Base-by-base conservation (phyloP, 2,113 vertebrate genomes). In the Ochotona princeps region DNA sequence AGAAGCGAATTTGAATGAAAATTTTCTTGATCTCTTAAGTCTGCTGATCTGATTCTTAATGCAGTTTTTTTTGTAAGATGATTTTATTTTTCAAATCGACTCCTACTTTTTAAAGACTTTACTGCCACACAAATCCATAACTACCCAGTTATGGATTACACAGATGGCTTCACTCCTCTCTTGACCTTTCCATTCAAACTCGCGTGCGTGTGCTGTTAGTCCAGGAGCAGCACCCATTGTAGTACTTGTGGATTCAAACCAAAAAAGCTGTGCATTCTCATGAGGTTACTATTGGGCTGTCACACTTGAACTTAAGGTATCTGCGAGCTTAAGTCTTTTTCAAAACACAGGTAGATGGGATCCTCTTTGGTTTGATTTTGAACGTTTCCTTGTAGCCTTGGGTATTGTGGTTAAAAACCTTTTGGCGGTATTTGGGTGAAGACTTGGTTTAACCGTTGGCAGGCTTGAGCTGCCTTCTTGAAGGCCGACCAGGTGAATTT, bases 11-110 rank as follows among this genome's bases (percentile, higher is more conserved):
- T 49, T 90, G 38, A 84, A 60, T 91, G 75, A 57, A 94, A 85
- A 44, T 85, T 96, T 91, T 92, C 66, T 91, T 89, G 54, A 87
- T 81, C 87, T 69, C 47, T 91, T 89, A 65, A 20, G 89, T 17
- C 66, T 87, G 17, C 66, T 79, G 78, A 73, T 47, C 70, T 83
- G 82, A 85, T 92, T 92, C 87, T 88, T 60, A 89, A 44, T 87
- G n/a, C 61, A 93, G 32, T 93, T 93, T 93, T 70, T 76, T 32
- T 87, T 94, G 49, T 93, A 89, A 94, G 95, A 76, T 93, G 57
- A 73, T 87, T 92, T 93, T 96, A 89, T 95, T 96, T 97, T 97
- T 83, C 80, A 90, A 93, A 95, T 95, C 96, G 95, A 88, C 85
- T 94, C 49, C 90, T 92, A 80, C 76, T 89, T 87, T 96, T 95